A percentile compares a stretch with the other conserved stretches of the same genome.
These are phyloP conservation scores for Agriopis aurantiaria DNA, from an alignment of 2,888 invertebrate species.

Conservation along the genomic window DNA sequence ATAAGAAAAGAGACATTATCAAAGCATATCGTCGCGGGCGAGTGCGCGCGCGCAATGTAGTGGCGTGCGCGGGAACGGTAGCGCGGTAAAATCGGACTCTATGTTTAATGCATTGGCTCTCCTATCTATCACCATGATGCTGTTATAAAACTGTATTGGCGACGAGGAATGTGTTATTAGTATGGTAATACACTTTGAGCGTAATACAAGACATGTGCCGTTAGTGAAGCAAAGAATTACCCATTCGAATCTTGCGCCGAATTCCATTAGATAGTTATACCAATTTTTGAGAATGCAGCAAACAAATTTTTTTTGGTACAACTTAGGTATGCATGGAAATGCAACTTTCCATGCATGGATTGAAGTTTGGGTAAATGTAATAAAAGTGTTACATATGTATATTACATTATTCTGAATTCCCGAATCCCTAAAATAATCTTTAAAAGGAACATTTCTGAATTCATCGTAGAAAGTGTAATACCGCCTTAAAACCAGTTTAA, in stretches of 20 bases:
- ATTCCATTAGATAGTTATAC: background rate
- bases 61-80: slow-evolving; percentile 58
- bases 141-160: slow-evolving; percentile 58
- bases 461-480: background rate
- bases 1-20: slow-evolving; percentile 67
- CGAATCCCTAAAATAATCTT: too few species aligned
- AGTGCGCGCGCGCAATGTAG: slow-evolving; percentile 69
- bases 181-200: slow-evolving; percentile 17
- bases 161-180: slow-evolving; percentile 38
- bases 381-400: too few species aligned
- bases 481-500: background rate
- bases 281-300: too few species aligned
- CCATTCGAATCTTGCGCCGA: too few species aligned
- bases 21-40: slow-evolving; percentile 68
- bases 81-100: slow-evolving; percentile 69
- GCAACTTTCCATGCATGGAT: too few species aligned
- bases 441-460: too few species aligned
- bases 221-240: background rate
- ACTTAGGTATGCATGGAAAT: too few species aligned
- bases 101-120: slow-evolving; percentile 71
- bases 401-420: too few species aligned
- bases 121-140: slow-evolving; percentile 49
- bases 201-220: background rate
- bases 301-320: too few species aligned
- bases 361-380: too few species aligned